Conservation (phyloP, 2,113 vertebrate species). For the Grantiella picta region DNA sequence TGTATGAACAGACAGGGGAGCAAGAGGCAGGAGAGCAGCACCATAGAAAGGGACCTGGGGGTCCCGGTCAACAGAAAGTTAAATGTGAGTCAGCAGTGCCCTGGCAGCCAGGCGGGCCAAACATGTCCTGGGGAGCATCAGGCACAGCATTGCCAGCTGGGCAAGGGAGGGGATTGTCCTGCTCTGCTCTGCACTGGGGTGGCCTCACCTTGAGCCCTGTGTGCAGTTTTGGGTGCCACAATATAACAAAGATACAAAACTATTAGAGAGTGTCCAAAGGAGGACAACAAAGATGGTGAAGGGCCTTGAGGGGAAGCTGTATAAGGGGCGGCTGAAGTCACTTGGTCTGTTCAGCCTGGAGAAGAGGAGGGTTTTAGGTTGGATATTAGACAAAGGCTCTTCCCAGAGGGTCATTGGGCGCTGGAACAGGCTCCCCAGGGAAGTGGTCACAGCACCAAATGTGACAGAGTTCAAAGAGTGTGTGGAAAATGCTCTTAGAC, state of each 20-base stretch:
- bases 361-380: not conserved
- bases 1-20: not conserved
- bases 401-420: too few species aligned
- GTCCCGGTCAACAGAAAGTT: fast-evolving
- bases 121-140: fast-evolving
- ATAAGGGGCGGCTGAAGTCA: not conserved
- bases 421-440: not conserved
- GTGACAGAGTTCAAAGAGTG: not conserved
- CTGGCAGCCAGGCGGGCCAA: not conserved
- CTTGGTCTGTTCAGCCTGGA: not conserved
- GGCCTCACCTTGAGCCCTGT: not conserved
- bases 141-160: fast-evolving
- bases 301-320: not conserved
- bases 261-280: not conserved
- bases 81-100: not conserved
- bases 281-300: not conserved
- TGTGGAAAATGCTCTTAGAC: not conserved
- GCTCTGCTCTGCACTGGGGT: fast-evolving
- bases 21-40: not conserved
- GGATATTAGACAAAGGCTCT: not conserved
- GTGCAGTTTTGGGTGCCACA: not conserved
- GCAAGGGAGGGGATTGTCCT: not conserved
- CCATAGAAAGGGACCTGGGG: not conserved
- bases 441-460: not conserved
- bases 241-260: not conserved